A percentile compares a stretch with the other conserved stretches of the same genome.
Evolutionary conservation across 2,888 invertebrate species (phyloP).

Genomic region (Agonopterix heracliana): DNA sequence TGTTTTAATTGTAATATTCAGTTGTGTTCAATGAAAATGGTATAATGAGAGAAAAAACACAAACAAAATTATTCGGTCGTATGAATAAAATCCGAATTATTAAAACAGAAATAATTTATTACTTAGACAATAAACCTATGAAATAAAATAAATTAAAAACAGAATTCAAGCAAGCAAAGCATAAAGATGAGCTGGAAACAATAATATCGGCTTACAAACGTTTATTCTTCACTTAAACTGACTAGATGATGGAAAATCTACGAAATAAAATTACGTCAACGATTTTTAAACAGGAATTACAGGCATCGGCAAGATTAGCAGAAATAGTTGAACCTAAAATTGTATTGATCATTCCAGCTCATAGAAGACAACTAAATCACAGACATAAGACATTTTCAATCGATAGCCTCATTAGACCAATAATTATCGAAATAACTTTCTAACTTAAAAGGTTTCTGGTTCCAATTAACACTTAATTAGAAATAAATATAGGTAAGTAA

Average conservation of each 20-base stretch:
- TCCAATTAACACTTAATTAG: neutral
- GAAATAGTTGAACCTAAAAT: too few species aligned
- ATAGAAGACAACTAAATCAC: slow-evolving; percentile 27
- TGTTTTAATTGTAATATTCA: too few species aligned
- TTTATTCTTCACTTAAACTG: too few species aligned
- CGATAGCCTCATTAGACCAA: slow-evolving; percentile 28
- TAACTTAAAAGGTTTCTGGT: neutral
- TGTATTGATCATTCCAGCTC: slow-evolving; percentile 21
- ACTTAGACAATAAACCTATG: slow-evolving; percentile 18
- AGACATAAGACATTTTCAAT: slow-evolving; percentile 15
- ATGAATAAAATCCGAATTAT: neutral
- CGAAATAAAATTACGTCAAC: too few species aligned
- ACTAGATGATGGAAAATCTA: too few species aligned
- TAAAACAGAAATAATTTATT: slow-evolving; percentile 37
- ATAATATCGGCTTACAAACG: too few species aligned
- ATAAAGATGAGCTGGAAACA: slow-evolving; percentile 20
- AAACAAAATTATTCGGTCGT: too few species aligned
- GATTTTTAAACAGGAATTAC: too few species aligned
- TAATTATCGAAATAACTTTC: slow-evolving; percentile 3
- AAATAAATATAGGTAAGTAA: neutral
- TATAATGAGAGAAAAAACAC: neutral
- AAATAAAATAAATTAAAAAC: slow-evolving; percentile 16
- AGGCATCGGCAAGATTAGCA: too few species aligned
- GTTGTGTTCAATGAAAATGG: neutral
- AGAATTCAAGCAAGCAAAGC: slow-evolving; percentile 21